These are phyloP conservation scores for Prunella strophiata DNA, from an alignment of 2,797 vertebrate genomes.

Conservation along the genomic window DNA sequence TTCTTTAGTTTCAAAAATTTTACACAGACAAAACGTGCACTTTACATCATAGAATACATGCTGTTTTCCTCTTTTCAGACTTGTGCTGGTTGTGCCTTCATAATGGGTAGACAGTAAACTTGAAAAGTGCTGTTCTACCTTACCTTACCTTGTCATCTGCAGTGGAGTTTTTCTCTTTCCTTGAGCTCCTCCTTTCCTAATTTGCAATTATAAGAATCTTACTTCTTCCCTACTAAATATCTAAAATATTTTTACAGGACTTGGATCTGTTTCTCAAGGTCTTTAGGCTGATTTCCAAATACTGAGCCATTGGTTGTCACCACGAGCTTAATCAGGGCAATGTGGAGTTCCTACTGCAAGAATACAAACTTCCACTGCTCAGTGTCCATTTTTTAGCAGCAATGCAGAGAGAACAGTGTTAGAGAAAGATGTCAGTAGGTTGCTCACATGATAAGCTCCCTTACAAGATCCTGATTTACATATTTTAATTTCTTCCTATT, in stretches of 20 bases:
- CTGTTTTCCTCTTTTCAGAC: background rate
- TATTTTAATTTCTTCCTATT: background rate
- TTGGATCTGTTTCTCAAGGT: background rate
- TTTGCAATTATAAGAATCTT: background rate
- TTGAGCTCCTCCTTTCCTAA: background rate
- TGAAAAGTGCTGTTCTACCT: background rate
- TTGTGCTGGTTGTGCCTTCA: background rate
- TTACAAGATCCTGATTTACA: background rate
- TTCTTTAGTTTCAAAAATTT: background rate
- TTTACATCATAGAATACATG: background rate
- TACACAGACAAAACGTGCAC: background rate
- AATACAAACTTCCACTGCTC: background rate
- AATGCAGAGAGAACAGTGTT: background rate
- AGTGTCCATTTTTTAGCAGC: background rate
- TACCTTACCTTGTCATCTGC: background rate
- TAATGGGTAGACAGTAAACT: background rate
- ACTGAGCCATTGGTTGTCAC: background rate
- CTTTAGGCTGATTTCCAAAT: background rate
- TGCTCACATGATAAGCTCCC: background rate
- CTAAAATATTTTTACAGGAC: background rate
- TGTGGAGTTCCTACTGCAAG: background rate
- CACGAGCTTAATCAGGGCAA: background rate
- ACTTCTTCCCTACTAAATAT: background rate
- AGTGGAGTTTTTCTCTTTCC: background rate
- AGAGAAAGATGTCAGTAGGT: background rate